Conservation (phyloP, 64 coral and sea anemone genomes). For the Montipora efflorescens region DNA sequence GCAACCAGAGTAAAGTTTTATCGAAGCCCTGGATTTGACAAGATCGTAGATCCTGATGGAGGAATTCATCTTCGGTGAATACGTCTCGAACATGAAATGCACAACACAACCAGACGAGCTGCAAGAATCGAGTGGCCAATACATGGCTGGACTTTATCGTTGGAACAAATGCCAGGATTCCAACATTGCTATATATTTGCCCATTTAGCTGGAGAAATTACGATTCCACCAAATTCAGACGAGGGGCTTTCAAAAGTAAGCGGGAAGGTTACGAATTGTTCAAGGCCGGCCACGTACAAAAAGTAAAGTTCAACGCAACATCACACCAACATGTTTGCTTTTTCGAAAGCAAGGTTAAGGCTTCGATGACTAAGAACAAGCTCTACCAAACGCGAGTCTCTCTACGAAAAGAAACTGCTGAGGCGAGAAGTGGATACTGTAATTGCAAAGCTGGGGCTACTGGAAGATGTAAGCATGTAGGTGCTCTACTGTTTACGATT, state of each 20-base stretch:
- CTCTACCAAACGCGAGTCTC: conserved; percentile 26
- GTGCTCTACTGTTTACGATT: conserved; percentile 32
- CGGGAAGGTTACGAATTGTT: conserved; percentile 43
- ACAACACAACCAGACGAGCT: background rate
- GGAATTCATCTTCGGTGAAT: conserved; percentile 33
- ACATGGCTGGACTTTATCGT: background rate
- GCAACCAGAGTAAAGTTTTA: conserved; percentile 2
- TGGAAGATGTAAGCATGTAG: conserved; percentile 47
- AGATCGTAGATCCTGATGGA: conserved; percentile 36
- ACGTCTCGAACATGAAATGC: background rate
- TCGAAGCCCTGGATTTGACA: conserved; percentile 18
- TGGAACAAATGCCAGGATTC: conserved; percentile 16
- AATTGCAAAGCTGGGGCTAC: conserved; percentile 42
- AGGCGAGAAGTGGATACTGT: conserved; percentile 1
- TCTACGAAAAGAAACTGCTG: background rate
- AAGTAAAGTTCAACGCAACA: background rate
- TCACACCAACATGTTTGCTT: conserved; percentile 15
- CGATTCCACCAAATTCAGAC: background rate
- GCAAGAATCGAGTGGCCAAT: conserved; percentile 11
- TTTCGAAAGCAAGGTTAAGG: conserved; percentile 28
- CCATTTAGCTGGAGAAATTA: conserved; percentile 2
- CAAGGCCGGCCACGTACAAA: conserved; percentile 9
- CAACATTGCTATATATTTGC: conserved; percentile 47
- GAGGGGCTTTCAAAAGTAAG: conserved; percentile 57
- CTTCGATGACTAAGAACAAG: conserved; percentile 43